A percentile compares a stretch with the other conserved stretches of the same genome.
Evolutionary conservation across 2,797 vertebrate genomes (phyloP).

Genomic region (Silurus lanzhouensis): DNA sequence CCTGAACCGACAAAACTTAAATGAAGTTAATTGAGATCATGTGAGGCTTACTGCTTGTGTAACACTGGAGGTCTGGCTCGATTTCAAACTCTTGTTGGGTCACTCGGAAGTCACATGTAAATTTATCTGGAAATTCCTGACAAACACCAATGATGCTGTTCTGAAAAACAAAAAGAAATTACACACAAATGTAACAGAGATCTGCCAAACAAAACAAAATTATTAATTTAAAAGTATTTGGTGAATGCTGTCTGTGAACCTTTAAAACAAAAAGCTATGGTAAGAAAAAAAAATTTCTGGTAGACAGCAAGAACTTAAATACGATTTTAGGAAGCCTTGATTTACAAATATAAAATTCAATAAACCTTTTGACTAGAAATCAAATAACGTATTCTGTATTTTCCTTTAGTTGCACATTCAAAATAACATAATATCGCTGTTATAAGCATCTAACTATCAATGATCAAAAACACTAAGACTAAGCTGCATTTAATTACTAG

Average conservation of each 20-base stretch:
- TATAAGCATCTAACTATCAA: not conserved
- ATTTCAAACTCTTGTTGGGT: slow-evolving; percentile 82
- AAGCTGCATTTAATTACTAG: not conserved
- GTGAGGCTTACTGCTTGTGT: slow-evolving; percentile 76
- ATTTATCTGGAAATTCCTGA: slow-evolving; percentile 82
- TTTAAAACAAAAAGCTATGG: not conserved
- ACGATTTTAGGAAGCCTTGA: not conserved
- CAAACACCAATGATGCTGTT: slow-evolving; percentile 81
- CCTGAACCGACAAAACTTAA: not conserved
- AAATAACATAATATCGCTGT: not conserved
- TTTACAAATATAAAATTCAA: not conserved
- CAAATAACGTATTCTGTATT: not conserved
- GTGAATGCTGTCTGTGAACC: not conserved
- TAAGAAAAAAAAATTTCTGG: not conserved
- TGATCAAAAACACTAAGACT: not conserved
- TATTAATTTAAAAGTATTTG: not conserved
- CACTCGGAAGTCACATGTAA: slow-evolving; percentile 85
- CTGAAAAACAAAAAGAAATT: slow-evolving; percentile 65
- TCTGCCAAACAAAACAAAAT: not conserved
- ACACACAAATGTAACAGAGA: not conserved
- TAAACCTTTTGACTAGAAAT: not conserved
- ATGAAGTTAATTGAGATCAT: not conserved
- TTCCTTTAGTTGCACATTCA: not conserved
- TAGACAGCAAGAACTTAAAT: not conserved
- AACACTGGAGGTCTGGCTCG: slow-evolving; percentile 77